Evolutionary conservation across 1,140 invertebrate species (phyloP), one percentile per base, ranked within the genome.

Genomic region (Octopus bimaculoides): DNA sequence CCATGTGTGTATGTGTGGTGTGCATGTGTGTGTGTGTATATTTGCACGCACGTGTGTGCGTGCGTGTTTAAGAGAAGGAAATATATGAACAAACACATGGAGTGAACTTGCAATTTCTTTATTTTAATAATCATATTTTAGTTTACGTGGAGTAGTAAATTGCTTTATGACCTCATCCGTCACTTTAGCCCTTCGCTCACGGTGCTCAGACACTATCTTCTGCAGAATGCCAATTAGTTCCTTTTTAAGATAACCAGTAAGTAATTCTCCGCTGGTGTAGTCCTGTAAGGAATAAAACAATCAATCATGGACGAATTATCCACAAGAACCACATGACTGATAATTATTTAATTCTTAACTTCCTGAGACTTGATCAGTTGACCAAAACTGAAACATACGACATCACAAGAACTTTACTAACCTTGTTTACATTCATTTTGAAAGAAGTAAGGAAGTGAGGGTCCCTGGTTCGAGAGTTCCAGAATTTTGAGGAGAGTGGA

Each of bases 201-300:
- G 96, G 91, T 99, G 97, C 77, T 93, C 92, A 53, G 92, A 91
- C 3, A 99, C 92, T 81, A 98, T 91, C 52, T 94, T 93, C 83
- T 94, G 93, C 10, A 94, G 89, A 81, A 93, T 89, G 81, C 93
- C 92, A 80, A 99, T 97, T 9, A 98, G 92, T 84, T 96, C 93
- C 88, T 96, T 96, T 89, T 99, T 99, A 54, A 99, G 90, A 90
- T 98, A 95, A 5, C 98, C 98, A 0, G 97, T 98, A 10, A 99
- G 90, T 89, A 99, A 91, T 87, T 95, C 93, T 54, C 98, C 98
- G 85, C 93, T 95, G 56, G 94, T 93, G 87, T 99, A 99, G 77
- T 94, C 93, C 92, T 96, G 81, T 74, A 85, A 86, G 77, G 81
- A n/a, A 80, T 75, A 79, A 75, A 81, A 66, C 77, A 78, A 77